A percentile compares a stretch with the other conserved stretches of the same genome.
Evolutionary conservation across 2,888 invertebrate genomes (phyloP).

Genomic region (Pilophorus perplexus): DNA sequence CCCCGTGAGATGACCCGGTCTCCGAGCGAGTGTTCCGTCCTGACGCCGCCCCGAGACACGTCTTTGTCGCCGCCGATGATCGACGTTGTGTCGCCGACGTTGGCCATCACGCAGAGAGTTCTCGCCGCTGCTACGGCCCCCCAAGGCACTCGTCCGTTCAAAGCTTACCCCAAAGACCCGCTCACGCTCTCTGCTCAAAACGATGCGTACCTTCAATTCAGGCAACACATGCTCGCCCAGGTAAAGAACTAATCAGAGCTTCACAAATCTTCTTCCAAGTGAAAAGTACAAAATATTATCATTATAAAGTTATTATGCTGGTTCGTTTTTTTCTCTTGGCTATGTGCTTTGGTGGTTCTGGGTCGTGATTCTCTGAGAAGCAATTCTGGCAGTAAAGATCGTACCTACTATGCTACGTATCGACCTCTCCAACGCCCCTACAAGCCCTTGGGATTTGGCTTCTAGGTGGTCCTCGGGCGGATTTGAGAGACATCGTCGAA

Average conservation of each 20-base stretch:
- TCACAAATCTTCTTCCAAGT: background rate
- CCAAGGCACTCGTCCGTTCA: slow-evolving; percentile 60
- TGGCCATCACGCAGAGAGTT: slow-evolving; percentile 43
- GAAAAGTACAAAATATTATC: too few relatives aligned
- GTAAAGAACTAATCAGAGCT: slow-evolving; percentile 54
- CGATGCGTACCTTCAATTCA: slow-evolving; percentile 69
- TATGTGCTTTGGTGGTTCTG: too few relatives aligned
- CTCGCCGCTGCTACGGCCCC: slow-evolving; percentile 39
- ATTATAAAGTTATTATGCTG: too few relatives aligned
- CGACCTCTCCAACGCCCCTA: too few relatives aligned
- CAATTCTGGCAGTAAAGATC: too few relatives aligned
- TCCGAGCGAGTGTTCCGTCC: background rate
- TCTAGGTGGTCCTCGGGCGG: too few relatives aligned
- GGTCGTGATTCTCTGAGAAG: too few relatives aligned
- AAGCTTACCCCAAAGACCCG: slow-evolving; percentile 71
- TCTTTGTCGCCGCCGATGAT: slow-evolving; percentile 24
- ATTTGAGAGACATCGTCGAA: too few relatives aligned
- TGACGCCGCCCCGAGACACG: slow-evolving; percentile 30
- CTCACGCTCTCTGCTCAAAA: slow-evolving; percentile 59
- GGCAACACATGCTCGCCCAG: slow-evolving; percentile 65
- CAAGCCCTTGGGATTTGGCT: too few relatives aligned
- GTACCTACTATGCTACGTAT: too few relatives aligned
- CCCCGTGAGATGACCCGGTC: background rate
- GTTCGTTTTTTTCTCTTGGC: too few relatives aligned
- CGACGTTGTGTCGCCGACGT: slow-evolving; percentile 35